A percentile compares a stretch with the other conserved stretches of the same genome.
Conservation (phyloP, 2,888 invertebrate genomes). For the Lagria hirta region DNA sequence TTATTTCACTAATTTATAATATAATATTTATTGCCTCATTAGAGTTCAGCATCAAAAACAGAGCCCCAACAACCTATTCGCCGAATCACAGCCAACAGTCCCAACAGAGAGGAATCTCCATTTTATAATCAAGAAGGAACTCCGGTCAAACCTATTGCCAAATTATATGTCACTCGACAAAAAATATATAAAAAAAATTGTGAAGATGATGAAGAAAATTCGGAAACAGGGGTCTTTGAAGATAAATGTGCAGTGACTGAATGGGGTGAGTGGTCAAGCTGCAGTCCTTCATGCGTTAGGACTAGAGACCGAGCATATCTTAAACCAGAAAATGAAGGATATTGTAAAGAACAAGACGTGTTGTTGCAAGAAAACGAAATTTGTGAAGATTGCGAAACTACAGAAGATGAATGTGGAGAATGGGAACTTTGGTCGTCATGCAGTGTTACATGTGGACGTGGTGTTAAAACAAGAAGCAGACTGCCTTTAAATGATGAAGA, state of each 20-base stretch:
- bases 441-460: slow-evolving; percentile 72
- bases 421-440: slow-evolving; percentile 82
- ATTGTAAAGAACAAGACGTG: slow-evolving; percentile 57
- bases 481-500: slow-evolving; percentile 3
- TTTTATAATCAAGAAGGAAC: slow-evolving; percentile 76
- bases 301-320: slow-evolving; percentile 66
- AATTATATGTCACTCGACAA: slow-evolving; percentile 73
- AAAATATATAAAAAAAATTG: slow-evolving; percentile 78
- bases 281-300: slow-evolving; percentile 67
- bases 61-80: slow-evolving; percentile 66
- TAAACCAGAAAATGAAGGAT: slow-evolving; percentile 58
- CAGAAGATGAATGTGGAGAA: slow-evolving; percentile 44
- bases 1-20: too few relatives aligned
- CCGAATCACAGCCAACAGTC: slow-evolving; percentile 79
- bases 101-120: slow-evolving; percentile 82
- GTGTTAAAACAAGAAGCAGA: slow-evolving; percentile 53
- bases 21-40: slow-evolving; percentile 14
- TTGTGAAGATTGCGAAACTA: slow-evolving; percentile 52
- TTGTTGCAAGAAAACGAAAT: slow-evolving; percentile 49
- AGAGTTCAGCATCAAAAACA: slow-evolving; percentile 64
- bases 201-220: slow-evolving; percentile 54
- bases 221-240: slow-evolving; percentile 40
- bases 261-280: slow-evolving; percentile 75
- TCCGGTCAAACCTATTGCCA: slow-evolving; percentile 85
- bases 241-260: slow-evolving; percentile 64